A percentile compares a stretch with the other conserved stretches of the same genome.
These are phyloP conservation scores for Grapholita molesta DNA, from an alignment of 1,140 invertebrate genomes.

Conservation along the genomic window DNA sequence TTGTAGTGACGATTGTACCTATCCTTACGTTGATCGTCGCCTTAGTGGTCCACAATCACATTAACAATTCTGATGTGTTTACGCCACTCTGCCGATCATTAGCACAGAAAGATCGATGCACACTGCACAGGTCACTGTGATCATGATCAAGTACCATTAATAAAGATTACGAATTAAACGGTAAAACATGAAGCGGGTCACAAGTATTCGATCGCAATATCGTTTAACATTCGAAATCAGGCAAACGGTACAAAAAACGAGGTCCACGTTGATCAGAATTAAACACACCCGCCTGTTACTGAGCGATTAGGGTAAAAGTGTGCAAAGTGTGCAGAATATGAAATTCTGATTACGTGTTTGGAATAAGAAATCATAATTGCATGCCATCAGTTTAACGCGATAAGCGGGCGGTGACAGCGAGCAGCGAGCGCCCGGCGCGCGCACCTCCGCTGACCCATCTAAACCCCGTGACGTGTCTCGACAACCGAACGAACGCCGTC, in stretches of 20 bases:
- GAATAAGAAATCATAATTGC: not conserved
- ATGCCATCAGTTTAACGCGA: not conserved
- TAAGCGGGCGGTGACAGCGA: constrained; percentile 16
- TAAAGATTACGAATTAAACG: not conserved
- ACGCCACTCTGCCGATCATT: not conserved
- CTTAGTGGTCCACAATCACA: not conserved
- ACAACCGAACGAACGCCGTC: constrained; percentile 49
- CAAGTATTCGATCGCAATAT: not conserved
- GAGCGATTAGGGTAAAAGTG: not conserved
- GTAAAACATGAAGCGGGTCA: not conserved
- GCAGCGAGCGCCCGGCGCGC: constrained; percentile 15
- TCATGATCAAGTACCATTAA: not conserved
- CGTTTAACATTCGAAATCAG: not conserved
- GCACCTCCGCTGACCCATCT: constrained; percentile 61
- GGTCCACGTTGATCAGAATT: not conserved
- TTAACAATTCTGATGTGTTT: not conserved
- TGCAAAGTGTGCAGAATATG: not conserved
- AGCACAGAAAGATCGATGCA: not conserved
- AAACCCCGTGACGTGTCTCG: constrained; percentile 72
- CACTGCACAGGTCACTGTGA: not conserved
- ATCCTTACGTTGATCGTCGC: not conserved
- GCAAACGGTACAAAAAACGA: not conserved
- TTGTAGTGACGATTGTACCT: not conserved
- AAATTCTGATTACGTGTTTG: not conserved
- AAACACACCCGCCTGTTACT: not conserved